These are phyloP conservation scores for Apoderus coryli DNA, from an alignment of 2,888 invertebrate genomes.

Conservation along the genomic window DNA sequence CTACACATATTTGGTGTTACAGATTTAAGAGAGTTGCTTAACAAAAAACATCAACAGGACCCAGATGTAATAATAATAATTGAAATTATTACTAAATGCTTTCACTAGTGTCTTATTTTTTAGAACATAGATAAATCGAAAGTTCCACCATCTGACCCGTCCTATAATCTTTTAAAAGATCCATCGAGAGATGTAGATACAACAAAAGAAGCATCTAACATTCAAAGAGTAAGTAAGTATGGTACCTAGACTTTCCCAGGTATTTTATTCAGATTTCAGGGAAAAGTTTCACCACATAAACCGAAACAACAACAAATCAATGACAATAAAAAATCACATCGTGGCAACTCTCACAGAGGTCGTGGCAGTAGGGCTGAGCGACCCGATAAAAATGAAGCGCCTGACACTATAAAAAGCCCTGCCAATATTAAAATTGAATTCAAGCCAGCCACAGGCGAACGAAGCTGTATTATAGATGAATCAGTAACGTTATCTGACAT, in stretches of 20 bases:
- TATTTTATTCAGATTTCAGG: conserved; percentile 5
- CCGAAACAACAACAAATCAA: neutral
- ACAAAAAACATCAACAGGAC: conserved; percentile 19
- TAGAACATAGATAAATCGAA: neutral
- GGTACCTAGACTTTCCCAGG: too few relatives aligned
- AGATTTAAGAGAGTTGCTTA: conserved; percentile 21
- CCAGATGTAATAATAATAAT: neutral
- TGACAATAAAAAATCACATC: neutral
- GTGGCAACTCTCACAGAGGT: too few relatives aligned
- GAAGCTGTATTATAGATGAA: conserved; percentile 22
- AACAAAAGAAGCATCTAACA: too few relatives aligned
- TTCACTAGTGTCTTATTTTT: neutral
- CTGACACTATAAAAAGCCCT: conserved; percentile 16
- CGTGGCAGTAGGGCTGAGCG: neutral
- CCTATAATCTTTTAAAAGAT: conserved; percentile 24
- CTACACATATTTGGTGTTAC: conserved; percentile 18
- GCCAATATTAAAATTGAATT: conserved; percentile 24
- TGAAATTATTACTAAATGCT: neutral
- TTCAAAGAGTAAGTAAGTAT: too few relatives aligned
- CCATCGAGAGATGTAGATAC: conserved; percentile 23
- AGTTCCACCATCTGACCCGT: conserved; percentile 24
- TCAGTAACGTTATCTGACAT: conserved; percentile 11
- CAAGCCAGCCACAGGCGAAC: conserved; percentile 22
- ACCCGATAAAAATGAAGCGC: neutral
- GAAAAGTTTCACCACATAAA: neutral